Evolutionary conservation across 2,888 invertebrate species (phyloP), one percentile per base, ranked within the genome.

Genomic region (Athripsodes cinereus): DNA sequence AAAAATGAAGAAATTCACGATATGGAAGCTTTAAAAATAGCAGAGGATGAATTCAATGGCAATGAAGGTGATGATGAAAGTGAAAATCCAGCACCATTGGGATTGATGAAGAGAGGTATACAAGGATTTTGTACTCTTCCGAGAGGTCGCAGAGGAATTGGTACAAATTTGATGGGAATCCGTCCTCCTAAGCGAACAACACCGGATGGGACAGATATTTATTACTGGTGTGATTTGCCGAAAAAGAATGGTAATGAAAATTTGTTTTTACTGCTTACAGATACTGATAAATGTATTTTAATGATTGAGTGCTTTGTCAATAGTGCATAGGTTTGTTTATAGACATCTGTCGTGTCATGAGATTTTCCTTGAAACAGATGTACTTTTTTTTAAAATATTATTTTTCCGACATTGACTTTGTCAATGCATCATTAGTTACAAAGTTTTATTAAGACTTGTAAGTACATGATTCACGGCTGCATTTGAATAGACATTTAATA

Each of bases 221-320:
- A 87, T 80, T 91, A 91, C 79, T 90, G 91, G 90, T 91, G 91
- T 78, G 90, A 91, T 77, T 74, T 88, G 73, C 85, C 87, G 66
- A 81, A 80, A 68, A 77, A 75, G 66, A 72, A 78, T 75, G 83
- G 84, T 84, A 76, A 71, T 46, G 18, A 8, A 10, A 6, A 26
- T 26, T 26, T 26, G 26, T 26, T 26, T 26, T 10, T 10, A 3
- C 10, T 26, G 10, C 10, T 26, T 26, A n/a, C n/a, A n/a, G n/a
- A n/a, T 26, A 26, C 26, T 26, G 10, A 26, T 26, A 26, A 10
- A 26, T 10, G 10, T 26, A 6, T 3, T 26, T 26, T 26, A 10
- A 26, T 6, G 26, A 10, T 26, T 26, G 26, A 6, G 3, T 26
- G 26, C 26, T 26, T 26, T 26, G 10, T 26, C 26, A 26, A 3